These are phyloP conservation scores for Phaenicophaeus curvirostris DNA, from an alignment of 2,797 vertebrate genomes.

Conservation along the genomic window DNA sequence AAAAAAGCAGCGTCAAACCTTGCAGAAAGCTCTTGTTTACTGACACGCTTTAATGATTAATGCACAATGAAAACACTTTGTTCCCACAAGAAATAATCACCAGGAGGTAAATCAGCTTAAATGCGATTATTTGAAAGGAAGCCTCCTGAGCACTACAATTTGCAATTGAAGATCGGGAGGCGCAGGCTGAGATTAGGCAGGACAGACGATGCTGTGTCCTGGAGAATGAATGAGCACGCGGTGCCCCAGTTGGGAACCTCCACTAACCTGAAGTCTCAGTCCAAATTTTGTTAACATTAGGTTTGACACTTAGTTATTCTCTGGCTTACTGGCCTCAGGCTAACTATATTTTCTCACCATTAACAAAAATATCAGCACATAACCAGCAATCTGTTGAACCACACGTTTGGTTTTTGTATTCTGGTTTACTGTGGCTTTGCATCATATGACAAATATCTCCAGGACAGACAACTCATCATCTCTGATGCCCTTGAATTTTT, in stretches of 20 bases:
- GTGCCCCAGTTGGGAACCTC: rapidly evolving
- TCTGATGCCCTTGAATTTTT: neutral
- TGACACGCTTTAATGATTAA: neutral
- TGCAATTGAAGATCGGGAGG: neutral
- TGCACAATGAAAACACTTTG: neutral
- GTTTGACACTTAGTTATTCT: neutral
- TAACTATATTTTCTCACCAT: neutral
- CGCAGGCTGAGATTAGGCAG: rapidly evolving
- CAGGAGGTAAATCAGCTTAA: neutral
- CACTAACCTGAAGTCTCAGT: neutral
- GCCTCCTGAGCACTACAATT: neutral
- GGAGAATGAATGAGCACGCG: rapidly evolving
- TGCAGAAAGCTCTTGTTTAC: neutral
- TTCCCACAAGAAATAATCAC: neutral
- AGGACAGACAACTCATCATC: neutral
- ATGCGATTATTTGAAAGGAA: neutral
- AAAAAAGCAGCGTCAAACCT: neutral
- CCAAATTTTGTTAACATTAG: neutral
- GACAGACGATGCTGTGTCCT: rapidly evolving
- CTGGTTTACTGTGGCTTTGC: neutral
- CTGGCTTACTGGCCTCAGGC: neutral
- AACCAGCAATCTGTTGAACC: rapidly evolving
- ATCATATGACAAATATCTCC: neutral
- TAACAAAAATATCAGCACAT: neutral
- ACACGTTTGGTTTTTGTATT: neutral